Conservation (phyloP, 2,888 invertebrate genomes). For the Nephrotoma appendiculata region DNA sequence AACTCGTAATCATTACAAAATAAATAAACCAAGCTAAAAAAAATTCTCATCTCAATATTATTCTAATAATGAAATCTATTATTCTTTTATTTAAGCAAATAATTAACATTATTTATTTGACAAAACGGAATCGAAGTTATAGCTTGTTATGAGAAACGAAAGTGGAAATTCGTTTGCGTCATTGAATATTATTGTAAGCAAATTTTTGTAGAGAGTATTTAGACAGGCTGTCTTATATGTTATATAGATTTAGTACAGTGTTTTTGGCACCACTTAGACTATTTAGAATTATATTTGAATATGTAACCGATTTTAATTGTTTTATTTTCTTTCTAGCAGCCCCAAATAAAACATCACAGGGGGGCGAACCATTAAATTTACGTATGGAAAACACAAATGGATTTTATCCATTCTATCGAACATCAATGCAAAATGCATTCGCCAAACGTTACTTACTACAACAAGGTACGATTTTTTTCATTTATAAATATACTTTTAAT, state of each 20-base stretch:
- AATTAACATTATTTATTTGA: not conserved
- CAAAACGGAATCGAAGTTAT: not conserved
- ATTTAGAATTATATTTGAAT: not conserved
- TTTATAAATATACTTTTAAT: not conserved
- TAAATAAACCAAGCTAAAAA: not conserved
- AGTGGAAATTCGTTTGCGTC: not conserved
- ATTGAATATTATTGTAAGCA: not conserved
- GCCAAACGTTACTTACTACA: constrained; percentile 6
- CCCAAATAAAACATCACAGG: not conserved
- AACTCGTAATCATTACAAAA: not conserved
- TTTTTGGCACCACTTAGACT: not conserved
- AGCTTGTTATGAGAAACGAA: not conserved
- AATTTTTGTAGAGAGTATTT: not conserved
- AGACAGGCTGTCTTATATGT: not conserved
- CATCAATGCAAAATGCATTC: constrained; percentile 1
- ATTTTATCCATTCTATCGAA: not conserved
- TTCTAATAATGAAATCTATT: not conserved
- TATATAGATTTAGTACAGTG: not conserved
- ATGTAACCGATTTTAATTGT: not conserved
- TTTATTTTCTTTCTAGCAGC: not conserved
- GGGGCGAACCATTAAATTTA: constrained; percentile 1
- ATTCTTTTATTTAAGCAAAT: not conserved
- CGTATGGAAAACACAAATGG: constrained; percentile 4
- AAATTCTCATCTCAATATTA: not conserved
- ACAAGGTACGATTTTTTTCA: not conserved